Evolutionary conservation across 2,888 invertebrate genomes (phyloP).

Genomic region (Caenorhabditis sp.): DNA sequence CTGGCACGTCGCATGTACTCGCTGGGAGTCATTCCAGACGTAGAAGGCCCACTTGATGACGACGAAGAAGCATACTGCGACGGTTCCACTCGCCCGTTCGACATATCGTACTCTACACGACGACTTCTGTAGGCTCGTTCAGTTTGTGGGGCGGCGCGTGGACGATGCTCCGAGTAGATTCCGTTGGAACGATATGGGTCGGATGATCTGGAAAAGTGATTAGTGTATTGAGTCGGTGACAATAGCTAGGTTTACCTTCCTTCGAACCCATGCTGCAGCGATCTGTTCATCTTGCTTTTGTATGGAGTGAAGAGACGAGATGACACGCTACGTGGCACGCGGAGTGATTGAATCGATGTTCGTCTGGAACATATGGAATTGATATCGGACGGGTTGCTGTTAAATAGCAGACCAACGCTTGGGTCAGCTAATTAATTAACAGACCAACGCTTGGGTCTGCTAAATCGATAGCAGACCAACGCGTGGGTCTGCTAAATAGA

Average conservation of each 20-base stretch:
- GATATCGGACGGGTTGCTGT: too few species aligned
- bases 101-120: slow-evolving; percentile 36
- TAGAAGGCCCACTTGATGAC: slow-evolving; percentile 9
- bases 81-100: slow-evolving; percentile 10
- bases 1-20: slow-evolving; percentile 50
- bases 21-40: slow-evolving; percentile 42
- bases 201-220: not conserved
- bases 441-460: not conserved
- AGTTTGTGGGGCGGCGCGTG: slow-evolving; percentile 8
- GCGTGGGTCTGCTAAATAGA: not conserved
- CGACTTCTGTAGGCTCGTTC: slow-evolving; percentile 12
- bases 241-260: not conserved
- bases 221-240: too few species aligned
- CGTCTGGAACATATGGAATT: slow-evolving; percentile 1
- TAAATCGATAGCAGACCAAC: slow-evolving; percentile 1
- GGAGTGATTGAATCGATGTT: slow-evolving; percentile 48
- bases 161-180: slow-evolving; percentile 46
- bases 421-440: not conserved
- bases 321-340: slow-evolving; percentile 56
- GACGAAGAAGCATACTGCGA: slow-evolving; percentile 16
- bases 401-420: slow-evolving; percentile 2
- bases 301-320: slow-evolving; percentile 50
- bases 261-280: not conserved
- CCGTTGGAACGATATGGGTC: not conserved
- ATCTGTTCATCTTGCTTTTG: slow-evolving; percentile 19